Conservation (phyloP, 2,113 vertebrate species). For the Lathamus discolor region DNA sequence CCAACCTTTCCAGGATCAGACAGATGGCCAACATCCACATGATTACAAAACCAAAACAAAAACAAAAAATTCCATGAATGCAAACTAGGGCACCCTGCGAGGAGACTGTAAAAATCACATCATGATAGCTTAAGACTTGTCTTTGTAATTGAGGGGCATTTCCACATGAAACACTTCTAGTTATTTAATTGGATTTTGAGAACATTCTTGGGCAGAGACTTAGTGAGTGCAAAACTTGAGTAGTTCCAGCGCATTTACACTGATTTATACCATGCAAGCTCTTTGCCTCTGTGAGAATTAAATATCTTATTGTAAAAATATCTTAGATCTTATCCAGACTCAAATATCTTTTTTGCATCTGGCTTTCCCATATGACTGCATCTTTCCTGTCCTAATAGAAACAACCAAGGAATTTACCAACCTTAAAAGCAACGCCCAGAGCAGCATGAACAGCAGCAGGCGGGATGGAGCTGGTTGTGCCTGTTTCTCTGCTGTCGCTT, state of each 20-base stretch:
- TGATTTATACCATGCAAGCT: conserved; percentile 18
- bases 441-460: neutral
- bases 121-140: conserved; percentile 49
- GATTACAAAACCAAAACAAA: conserved; percentile 65
- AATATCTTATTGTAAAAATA: conserved; percentile 37
- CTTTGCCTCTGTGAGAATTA: conserved; percentile 1
- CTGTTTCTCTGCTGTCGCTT: neutral
- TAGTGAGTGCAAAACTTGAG: neutral
- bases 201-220: conserved; percentile 52
- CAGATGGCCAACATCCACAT: conserved; percentile 66
- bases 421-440: neutral
- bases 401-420: conserved; percentile 4
- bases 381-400: conserved; percentile 19
- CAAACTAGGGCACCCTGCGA: conserved; percentile 52
- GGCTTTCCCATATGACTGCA: conserved; percentile 14
- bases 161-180: conserved; percentile 63
- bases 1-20: conserved; percentile 59
- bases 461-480: neutral
- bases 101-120: conserved; percentile 68
- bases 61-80: conserved; percentile 65
- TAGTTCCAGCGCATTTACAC: neutral
- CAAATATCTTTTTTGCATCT: neutral
- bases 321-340: conserved; percentile 39
- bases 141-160: conserved; percentile 65
- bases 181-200: conserved; percentile 60